Percentiles rank a stretch among this genome's conserved stretches.
These are phyloP conservation scores for Mustelus asterias DNA, from an alignment of 2,113 vertebrate genomes.

Conservation along the genomic window DNA sequence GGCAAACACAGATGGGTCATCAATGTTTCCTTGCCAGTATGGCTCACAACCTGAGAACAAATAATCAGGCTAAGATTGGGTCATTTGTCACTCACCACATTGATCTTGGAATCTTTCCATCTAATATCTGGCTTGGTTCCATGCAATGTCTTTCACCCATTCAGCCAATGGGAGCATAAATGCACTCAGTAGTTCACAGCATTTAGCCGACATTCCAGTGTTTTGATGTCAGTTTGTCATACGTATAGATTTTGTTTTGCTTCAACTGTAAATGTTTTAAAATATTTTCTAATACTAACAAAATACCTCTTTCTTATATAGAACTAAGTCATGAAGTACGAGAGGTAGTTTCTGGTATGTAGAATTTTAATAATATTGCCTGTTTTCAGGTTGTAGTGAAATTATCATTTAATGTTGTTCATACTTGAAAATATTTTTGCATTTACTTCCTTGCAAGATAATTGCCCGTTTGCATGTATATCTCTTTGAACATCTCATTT, in stretches of 20 bases:
- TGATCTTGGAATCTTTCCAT: background rate
- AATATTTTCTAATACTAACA: background rate
- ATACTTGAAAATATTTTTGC: background rate
- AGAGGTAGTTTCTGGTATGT: conserved; percentile 68
- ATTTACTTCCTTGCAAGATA: background rate
- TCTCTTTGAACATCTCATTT: background rate
- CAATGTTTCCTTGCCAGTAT: background rate
- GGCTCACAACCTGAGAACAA: background rate
- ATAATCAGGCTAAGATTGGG: background rate
- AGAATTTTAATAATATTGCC: background rate
- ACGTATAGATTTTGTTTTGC: background rate
- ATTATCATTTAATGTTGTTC: background rate
- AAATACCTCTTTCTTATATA: conserved; percentile 51
- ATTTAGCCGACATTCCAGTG: background rate
- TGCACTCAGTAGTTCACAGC: background rate
- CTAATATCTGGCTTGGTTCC: background rate
- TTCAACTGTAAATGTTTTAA: background rate
- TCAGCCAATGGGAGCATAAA: background rate
- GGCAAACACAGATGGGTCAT: background rate
- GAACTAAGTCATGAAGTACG: conserved; percentile 68
- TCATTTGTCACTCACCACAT: background rate
- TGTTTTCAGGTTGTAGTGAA: background rate
- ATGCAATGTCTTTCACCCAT: background rate
- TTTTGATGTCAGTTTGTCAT: background rate
- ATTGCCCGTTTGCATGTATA: background rate